Percentiles rank a stretch among this genome's conserved stretches.
These are phyloP conservation scores for Alouatta palliata DNA, from an alignment of 2,113 vertebrate species.

Conservation along the genomic window DNA sequence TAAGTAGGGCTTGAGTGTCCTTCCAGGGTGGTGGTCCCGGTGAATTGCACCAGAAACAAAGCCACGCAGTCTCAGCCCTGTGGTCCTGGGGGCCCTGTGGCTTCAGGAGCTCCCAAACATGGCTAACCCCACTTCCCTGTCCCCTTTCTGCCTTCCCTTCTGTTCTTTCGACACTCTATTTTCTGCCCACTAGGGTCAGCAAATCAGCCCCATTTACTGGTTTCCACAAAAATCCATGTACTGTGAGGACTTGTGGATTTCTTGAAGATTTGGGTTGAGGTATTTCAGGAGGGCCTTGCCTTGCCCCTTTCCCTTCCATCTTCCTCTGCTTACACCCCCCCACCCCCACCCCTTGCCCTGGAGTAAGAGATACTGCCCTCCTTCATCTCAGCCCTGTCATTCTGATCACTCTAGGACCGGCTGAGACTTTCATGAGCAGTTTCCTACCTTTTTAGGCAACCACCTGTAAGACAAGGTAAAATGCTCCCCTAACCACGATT, in stretches of 20 bases:
- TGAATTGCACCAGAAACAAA: neutral
- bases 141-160: neutral
- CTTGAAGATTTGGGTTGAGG: neutral
- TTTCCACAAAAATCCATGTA: neutral
- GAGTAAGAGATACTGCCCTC: neutral
- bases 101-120: neutral
- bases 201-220: too few relatives aligned
- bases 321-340: neutral
- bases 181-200: too few relatives aligned
- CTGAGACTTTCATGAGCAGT: rapidly evolving
- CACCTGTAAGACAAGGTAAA: neutral
- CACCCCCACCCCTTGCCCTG: too few relatives aligned
- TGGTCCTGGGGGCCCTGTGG: neutral
- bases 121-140: neutral
- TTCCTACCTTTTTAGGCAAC: neutral
- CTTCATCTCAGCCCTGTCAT: neutral
- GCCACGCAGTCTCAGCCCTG: neutral
- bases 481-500: rapidly evolving
- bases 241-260: neutral
- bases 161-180: neutral
- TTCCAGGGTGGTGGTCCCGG: neutral
- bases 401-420: neutral
- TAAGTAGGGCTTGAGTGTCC: rapidly evolving
- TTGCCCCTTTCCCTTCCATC: neutral
- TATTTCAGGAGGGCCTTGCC: neutral